Conservation (phyloP, 2,888 invertebrate species). For the Diplazon laetatorius region DNA sequence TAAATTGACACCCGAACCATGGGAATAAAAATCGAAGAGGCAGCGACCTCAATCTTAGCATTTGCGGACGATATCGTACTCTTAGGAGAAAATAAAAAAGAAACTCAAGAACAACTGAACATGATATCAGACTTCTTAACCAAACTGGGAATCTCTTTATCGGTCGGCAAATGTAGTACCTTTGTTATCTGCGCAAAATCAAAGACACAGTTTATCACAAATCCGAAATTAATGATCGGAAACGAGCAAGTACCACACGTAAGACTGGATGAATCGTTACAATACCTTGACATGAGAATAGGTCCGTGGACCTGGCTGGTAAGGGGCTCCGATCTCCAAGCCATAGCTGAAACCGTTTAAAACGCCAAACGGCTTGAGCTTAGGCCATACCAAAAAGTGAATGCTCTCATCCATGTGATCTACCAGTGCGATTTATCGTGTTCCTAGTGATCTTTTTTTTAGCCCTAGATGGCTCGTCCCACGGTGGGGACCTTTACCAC, state of each 20-base stretch:
- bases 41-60: not conserved
- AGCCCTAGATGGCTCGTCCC: no score
- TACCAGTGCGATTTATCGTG: constrained; percentile 41
- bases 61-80: constrained; percentile 67
- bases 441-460: no score
- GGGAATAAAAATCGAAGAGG: not conserved
- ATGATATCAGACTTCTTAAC: not conserved
- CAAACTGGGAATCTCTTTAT: constrained; percentile 40
- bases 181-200: constrained; percentile 5
- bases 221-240: constrained; percentile 19
- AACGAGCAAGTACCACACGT: not conserved
- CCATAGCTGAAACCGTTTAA: not conserved
- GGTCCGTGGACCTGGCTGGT: constrained; percentile 38
- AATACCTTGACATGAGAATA: constrained; percentile 10
- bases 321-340: constrained; percentile 25
- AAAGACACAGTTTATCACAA: constrained; percentile 39
- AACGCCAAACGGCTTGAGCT: constrained; percentile 25
- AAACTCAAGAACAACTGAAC: constrained; percentile 21
- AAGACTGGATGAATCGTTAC: not conserved
- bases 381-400: constrained; percentile 47
- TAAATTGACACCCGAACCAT: not conserved
- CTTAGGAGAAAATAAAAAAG: not conserved
- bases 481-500: no score
- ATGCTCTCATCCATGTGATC: constrained; percentile 16
- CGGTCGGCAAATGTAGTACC: constrained; percentile 40